Percentiles rank a stretch among this genome's conserved stretches.
These are phyloP conservation scores for Drosophila atripex DNA, from an alignment of 2,888 invertebrate species.

Conservation along the genomic window DNA sequence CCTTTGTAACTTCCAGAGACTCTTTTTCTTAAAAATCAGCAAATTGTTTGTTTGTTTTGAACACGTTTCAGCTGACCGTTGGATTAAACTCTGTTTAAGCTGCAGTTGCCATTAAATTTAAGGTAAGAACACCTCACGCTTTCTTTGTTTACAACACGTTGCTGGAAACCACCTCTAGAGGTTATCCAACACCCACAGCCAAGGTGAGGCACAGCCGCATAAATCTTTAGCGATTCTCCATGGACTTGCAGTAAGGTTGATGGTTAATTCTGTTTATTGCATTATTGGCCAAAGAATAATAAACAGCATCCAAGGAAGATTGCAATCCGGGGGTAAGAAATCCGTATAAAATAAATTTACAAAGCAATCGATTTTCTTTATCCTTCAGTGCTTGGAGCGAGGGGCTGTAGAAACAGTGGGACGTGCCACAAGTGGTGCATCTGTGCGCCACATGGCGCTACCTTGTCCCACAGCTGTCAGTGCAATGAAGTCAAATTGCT, in stretches of 20 bases:
- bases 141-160: conserved; percentile 9
- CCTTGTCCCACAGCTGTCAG: conserved; percentile 41
- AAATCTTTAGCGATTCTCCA: conserved; percentile 31
- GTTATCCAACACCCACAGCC: conserved; percentile 13
- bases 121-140: conserved; percentile 16
- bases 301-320: conserved; percentile 48
- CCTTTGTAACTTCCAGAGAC: neutral
- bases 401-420: neutral
- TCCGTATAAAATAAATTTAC: conserved; percentile 34
- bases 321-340: conserved; percentile 8
- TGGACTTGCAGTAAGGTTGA: conserved; percentile 48
- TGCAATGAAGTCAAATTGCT: conserved; percentile 24
- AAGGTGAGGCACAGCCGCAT: conserved; percentile 24
- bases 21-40: neutral
- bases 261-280: conserved; percentile 54
- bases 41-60: neutral
- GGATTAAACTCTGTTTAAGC: neutral
- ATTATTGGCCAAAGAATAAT: conserved; percentile 45
- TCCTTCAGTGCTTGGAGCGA: neutral
- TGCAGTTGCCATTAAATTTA: neutral
- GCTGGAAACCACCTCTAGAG: conserved; percentile 17
- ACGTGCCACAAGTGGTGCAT: conserved; percentile 42
- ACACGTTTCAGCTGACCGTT: conserved; percentile 11
- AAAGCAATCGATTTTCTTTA: conserved; percentile 22
- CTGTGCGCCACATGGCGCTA: conserved; percentile 65